phyloP scores from a whole-genome alignment of 2,888 invertebrate species.

The Andrena marginata region DNA sequence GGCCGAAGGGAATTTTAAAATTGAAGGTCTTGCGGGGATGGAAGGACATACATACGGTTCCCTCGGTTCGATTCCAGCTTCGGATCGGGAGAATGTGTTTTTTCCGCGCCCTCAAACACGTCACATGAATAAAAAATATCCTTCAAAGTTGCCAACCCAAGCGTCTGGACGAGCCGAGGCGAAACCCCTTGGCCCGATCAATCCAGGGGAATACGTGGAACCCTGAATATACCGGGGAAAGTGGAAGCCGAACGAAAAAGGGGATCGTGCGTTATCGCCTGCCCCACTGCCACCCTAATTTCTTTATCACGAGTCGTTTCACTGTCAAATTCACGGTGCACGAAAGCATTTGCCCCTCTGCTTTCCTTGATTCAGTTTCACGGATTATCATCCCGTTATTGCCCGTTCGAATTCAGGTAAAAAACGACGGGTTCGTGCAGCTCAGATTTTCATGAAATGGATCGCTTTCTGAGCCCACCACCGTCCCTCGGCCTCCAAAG shows the following conservation, averaged over 20 bases:
- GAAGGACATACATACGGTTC: constrained; percentile 55
- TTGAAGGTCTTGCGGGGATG: constrained; percentile 63
- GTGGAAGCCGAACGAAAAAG: constrained; percentile 40
- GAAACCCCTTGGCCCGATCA: constrained; percentile 54
- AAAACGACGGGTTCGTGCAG: no score
- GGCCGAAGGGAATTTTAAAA: constrained; percentile 73
- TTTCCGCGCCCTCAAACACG: constrained; percentile 83
- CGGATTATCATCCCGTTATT: neutral
- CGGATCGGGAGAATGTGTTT: constrained; percentile 82
- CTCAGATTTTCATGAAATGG: no score
- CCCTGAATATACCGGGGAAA: constrained; percentile 62
- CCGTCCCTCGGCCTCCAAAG: neutral
- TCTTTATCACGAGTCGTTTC: constrained; percentile 33
- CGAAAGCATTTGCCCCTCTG: neutral
- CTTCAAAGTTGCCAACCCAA: constrained; percentile 83
- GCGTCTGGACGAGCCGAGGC: constrained; percentile 66
- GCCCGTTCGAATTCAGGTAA: neutral
- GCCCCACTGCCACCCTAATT: constrained; percentile 20
- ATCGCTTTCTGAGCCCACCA: no score
- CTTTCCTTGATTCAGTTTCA: neutral
- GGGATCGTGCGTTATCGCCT: constrained; percentile 34
- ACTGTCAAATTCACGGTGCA: constrained; percentile 29
- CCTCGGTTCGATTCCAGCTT: constrained; percentile 60
- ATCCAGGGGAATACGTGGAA: constrained; percentile 56
- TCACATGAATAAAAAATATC: constrained; percentile 85